Base-by-base conservation (phyloP, 2,113 vertebrate species). In the Mionectes macconnelli region DNA sequence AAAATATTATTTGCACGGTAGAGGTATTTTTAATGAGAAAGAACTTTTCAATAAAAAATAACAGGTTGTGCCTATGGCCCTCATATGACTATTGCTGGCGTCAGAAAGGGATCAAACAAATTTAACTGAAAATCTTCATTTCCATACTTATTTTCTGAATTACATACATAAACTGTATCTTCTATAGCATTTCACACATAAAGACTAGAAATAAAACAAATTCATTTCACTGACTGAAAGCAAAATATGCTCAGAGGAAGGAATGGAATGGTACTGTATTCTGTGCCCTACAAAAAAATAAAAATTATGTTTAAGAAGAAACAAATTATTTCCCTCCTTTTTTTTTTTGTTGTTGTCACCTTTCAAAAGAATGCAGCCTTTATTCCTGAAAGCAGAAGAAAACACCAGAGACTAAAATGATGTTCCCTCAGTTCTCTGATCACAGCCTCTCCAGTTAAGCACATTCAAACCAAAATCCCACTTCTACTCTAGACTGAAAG, bases 231-330 rank as follows among this genome's bases (percentile, higher is more conserved):
- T 62, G 22, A 56, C 17, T 55, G 37, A 60, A 60, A 76, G 22
- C 8, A 59, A 59, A 84, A n/a, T 56, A 57, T 42, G 14, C 10
- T 24, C 27, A 53, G 23, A 68, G 30, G 55, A 78, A 73, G 57
- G 4, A 44, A 4, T n/a, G 24, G 1, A 3, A 28, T 3, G 0
- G 10, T 73, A 52, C 25, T 39, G 11, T 42, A 67, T 12, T 70
- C 19, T 8, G 39, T 69, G 18, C 3, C 14, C 16, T 30, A 24
- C 33, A 33, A 57, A 47, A 42, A 73, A 50, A 30, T 25, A 18
- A 30, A 33, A 19, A 37, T 28, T 4, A 37, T 21, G 7, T 28
- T 15, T 25, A 53, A 20, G 17, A 59, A 75, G 16, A 67, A 80
- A 50, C 2, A 76, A 35, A 37, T 14, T 47, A 10, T 44, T 63